Evolutionary conservation across 2,888 invertebrate species (phyloP), one percentile per base, ranked within the genome.

Genomic region (Ormyrus pomaceus): DNA sequence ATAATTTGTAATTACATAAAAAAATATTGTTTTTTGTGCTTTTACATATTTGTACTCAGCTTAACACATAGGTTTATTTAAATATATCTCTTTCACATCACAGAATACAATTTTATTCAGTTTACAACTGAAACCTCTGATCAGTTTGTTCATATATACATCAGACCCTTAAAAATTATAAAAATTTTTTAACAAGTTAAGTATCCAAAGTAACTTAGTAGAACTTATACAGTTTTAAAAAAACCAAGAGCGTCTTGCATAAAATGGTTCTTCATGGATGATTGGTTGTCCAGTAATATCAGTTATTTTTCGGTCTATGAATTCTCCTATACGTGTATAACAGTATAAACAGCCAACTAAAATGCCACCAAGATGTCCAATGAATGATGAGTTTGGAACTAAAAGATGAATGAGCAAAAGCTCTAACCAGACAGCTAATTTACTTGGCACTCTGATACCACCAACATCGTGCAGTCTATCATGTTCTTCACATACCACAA

Each of bases 351-450:
- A 88, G 10, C 94, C 94, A 50, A 93, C 92, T 8, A 94, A 84
- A 83, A 94, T 93, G 8, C 94, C 94, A 46, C 94, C 93, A 46
- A 94, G 88, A 87, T 94, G 94, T 50, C 94, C 94, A 84, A 92
- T 83, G 84, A 94, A 94, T 0, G 94, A 94, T 1, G 93, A 92
- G 84, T 93, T 92, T 11, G 94, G 94, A 2, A 93, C 92, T 50
- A 94, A 86, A 1, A 94, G 51, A 84, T 94, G 93, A 82, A 94
- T 94, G 9, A 94, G 87, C 11, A 93, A 75, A 53, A 94, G 87
- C 85, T 94, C 94, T 0, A 91, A 91, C 94, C 94, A 94, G 73
- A 93, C 93, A 0, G 93, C 92, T 84, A 91, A 91, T 85, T 91
- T 91, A 53, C 91, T 91, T 1, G 93, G 92, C 2, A 93, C 91